Percentiles rank a stretch among this genome's conserved stretches.
Evolutionary conservation across 2,888 invertebrate species (phyloP).

Genomic region (Apamea anceps): DNA sequence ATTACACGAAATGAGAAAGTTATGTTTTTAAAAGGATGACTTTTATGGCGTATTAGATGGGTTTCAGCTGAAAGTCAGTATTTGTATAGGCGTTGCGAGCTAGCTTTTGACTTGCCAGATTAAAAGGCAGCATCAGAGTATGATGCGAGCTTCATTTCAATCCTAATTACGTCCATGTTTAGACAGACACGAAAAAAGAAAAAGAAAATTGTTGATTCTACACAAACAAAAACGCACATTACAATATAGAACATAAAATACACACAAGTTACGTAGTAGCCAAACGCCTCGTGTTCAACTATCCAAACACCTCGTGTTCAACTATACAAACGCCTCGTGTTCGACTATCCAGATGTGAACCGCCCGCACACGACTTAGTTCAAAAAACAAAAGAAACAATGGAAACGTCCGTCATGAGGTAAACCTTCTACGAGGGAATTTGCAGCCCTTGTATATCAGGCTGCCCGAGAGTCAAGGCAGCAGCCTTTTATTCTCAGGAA

Average conservation of each 20-base stretch:
- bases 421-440: neutral
- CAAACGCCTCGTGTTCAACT: neutral
- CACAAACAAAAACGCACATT: neutral
- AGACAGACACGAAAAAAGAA: too few species aligned
- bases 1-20: neutral
- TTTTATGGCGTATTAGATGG: neutral
- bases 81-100: neutral
- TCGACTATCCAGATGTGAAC: too few species aligned
- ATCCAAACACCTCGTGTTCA: too few species aligned
- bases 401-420: neutral
- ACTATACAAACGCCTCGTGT: too few species aligned
- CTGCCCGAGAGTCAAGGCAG: neutral
- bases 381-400: neutral
- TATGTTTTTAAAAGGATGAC: neutral
- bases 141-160: neutral
- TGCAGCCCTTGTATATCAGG: neutral
- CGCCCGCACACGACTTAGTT: neutral
- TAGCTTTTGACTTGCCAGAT: too few species aligned
- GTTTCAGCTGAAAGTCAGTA: slow-evolving; percentile 3
- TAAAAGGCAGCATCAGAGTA: neutral
- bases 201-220: neutral
- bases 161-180: neutral
- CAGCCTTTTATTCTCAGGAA: neutral
- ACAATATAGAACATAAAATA: neutral
- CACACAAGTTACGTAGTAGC: too few species aligned